Evolutionary conservation across 1,140 invertebrate species (phyloP).

Genomic region (Pristionchus pacificus): DNA sequence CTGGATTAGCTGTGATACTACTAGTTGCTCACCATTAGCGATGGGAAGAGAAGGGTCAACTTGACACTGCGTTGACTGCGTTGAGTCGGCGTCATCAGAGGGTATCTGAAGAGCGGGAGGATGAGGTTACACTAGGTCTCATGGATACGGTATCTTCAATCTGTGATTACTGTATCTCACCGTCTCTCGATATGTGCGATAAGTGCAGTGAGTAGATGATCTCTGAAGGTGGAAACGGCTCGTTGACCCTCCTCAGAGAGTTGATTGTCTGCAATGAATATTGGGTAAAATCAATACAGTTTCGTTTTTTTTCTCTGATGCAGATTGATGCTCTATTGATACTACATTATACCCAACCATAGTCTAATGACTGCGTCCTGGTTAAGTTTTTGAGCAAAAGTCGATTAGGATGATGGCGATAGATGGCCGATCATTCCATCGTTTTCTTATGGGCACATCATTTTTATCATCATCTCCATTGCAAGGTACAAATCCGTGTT

Average conservation of each 20-base stretch:
- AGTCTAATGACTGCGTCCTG: too few relatives aligned
- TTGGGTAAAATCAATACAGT: neutral
- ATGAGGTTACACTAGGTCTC: neutral
- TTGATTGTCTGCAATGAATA: slow-evolving; percentile 17
- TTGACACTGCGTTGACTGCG: neutral
- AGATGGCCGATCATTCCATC: too few relatives aligned
- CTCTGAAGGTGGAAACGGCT: slow-evolving; percentile 21
- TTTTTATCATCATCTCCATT: too few relatives aligned
- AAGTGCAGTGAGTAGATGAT: slow-evolving; percentile 26
- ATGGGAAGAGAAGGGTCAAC: neutral
- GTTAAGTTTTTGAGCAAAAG: too few relatives aligned
- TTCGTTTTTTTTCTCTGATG: too few relatives aligned
- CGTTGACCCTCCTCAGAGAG: slow-evolving; percentile 17
- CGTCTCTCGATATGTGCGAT: slow-evolving; percentile 29
- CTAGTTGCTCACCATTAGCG: neutral
- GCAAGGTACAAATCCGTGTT: too few relatives aligned
- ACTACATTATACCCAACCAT: too few relatives aligned
- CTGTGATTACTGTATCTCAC: neutral
- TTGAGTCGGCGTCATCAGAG: neutral
- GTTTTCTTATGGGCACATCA: too few relatives aligned
- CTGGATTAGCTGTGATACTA: too few relatives aligned
- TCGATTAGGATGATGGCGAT: too few relatives aligned
- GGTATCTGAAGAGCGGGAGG: neutral
- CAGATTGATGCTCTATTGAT: too few relatives aligned
- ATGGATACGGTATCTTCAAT: neutral